These are phyloP conservation scores for Pachyramphus minor DNA, from an alignment of 2,113 vertebrate species.

Conservation along the genomic window DNA sequence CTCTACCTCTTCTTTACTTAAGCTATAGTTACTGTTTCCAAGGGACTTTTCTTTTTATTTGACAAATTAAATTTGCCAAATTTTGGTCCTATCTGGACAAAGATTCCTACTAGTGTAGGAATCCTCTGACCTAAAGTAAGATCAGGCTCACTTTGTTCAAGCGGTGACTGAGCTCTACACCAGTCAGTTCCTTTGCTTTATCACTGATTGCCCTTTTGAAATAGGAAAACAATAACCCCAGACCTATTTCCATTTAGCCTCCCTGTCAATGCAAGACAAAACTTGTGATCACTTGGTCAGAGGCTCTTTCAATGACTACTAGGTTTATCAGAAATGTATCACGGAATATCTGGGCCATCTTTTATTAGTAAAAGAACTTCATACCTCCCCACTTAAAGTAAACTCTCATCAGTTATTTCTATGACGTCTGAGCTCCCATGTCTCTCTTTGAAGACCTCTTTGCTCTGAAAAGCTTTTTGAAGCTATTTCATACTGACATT, in stretches of 20 bases:
- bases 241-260: background rate
- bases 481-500: background rate
- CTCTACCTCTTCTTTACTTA: background rate
- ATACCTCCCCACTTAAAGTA: background rate
- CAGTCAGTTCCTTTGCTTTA: background rate
- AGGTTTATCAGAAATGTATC: background rate
- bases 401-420: background rate
- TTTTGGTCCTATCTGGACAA: background rate
- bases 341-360: background rate
- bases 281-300: background rate
- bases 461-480: background rate
- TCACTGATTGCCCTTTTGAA: background rate
- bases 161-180: background rate
- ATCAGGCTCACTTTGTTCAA: background rate
- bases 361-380: background rate
- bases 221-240: background rate
- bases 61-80: background rate
- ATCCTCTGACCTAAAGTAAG: background rate
- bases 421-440: background rate
- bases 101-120: background rate
- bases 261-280: background rate
- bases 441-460: background rate
- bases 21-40: background rate
- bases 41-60: background rate
- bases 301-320: background rate